phyloP scores from a whole-genome alignment of 2,888 invertebrate genomes.

The Byasa hedistus region DNA sequence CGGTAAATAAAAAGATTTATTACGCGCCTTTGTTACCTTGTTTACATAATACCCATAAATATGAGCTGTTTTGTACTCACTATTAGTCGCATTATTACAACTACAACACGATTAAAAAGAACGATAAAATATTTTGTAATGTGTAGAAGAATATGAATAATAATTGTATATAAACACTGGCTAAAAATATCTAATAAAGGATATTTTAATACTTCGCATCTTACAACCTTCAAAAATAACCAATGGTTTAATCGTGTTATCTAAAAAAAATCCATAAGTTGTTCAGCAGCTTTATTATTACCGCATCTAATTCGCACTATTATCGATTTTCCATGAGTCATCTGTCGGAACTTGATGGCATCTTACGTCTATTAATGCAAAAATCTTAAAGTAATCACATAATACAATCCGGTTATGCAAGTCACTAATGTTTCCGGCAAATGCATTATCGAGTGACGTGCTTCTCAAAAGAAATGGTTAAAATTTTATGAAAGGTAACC shows the following conservation, averaged over 20 bases:
- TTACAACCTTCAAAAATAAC: not conserved
- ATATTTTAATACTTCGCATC: not conserved
- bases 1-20: slow-evolving; percentile 12
- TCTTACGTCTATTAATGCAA: slow-evolving; percentile 11
- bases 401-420: slow-evolving; percentile 16
- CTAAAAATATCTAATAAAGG: not conserved
- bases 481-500: not conserved
- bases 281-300: slow-evolving; percentile 23
- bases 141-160: too few relatives aligned
- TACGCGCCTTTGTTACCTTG: slow-evolving; percentile 7
- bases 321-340: slow-evolving; percentile 31
- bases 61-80: not conserved
- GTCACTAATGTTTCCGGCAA: slow-evolving; percentile 17
- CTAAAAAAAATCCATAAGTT: slow-evolving; percentile 11
- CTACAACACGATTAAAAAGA: too few relatives aligned
- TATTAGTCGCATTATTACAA: too few relatives aligned
- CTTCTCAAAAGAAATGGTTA: not conserved
- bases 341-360: slow-evolving; percentile 17
- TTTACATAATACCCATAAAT: not conserved
- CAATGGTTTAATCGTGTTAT: slow-evolving; percentile 3
- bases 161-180: not conserved
- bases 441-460: not conserved
- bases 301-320: slow-evolving; percentile 28
- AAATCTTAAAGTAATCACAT: slow-evolving; percentile 10
- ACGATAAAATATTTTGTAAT: too few relatives aligned